Conservation (phyloP, 1,140 invertebrate species). For the Drosophila ironensis region DNA sequence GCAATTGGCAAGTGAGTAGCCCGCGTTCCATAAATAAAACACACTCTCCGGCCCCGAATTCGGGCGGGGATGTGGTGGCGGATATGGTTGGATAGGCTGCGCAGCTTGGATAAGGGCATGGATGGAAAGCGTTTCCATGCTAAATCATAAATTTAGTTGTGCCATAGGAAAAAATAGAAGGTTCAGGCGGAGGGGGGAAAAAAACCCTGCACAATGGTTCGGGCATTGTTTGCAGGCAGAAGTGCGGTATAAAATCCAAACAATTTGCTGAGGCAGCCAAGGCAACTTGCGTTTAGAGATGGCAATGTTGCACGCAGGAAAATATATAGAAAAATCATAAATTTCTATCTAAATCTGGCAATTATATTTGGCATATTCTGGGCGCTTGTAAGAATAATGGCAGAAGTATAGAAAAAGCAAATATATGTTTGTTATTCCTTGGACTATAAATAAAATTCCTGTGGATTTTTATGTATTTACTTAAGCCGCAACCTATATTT, state of each 20-base stretch:
- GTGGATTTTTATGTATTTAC: no score
- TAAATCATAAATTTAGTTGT: slow-evolving; percentile 76
- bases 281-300: slow-evolving; percentile 42
- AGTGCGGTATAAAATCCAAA: slow-evolving; percentile 74
- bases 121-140: slow-evolving; percentile 73
- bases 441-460: no score
- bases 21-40: slow-evolving; percentile 66
- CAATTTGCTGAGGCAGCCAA: slow-evolving; percentile 68
- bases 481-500: neutral
- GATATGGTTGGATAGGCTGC: slow-evolving; percentile 2
- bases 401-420: no score
- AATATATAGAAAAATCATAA: neutral
- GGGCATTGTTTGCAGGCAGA: slow-evolving; percentile 70
- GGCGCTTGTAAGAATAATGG: no score
- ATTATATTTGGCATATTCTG: no score
- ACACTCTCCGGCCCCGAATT: neutral
- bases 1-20: slow-evolving; percentile 85
- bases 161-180: slow-evolving; percentile 30
- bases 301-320: neutral
- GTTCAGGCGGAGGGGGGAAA: neutral
- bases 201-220: slow-evolving; percentile 22
- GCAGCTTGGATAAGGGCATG: slow-evolving; percentile 40
- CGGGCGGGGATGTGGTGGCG: neutral
- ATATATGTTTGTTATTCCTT: no score
- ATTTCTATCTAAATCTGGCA: no score